These are phyloP conservation scores for Gobio occitaniae DNA, from an alignment of 2,797 vertebrate species.

Conservation along the genomic window DNA sequence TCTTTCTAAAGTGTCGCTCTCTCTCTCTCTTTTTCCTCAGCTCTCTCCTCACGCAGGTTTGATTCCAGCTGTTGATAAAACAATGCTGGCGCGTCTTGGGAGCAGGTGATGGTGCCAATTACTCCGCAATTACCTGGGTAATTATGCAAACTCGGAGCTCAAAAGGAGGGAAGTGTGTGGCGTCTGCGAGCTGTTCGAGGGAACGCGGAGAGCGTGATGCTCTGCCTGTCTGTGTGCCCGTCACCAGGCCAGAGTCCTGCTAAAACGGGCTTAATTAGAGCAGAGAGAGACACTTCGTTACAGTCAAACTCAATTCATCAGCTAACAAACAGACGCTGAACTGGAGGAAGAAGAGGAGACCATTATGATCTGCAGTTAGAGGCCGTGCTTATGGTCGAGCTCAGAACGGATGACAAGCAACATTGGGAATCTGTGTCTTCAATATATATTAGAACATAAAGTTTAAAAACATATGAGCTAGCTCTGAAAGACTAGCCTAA, in stretches of 20 bases:
- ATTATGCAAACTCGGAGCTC: constrained; percentile 66
- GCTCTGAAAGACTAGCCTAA: neutral
- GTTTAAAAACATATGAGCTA: neutral
- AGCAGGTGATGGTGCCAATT: constrained; percentile 79
- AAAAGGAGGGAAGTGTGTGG: constrained; percentile 28
- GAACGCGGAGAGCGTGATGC: neutral
- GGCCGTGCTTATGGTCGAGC: neutral
- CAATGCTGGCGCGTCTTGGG: constrained; percentile 64
- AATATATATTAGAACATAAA: neutral
- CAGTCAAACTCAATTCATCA: constrained; percentile 47
- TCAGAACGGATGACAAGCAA: neutral
- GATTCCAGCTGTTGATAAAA: constrained; percentile 72
- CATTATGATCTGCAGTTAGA: neutral
- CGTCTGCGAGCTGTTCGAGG: constrained; percentile 11
- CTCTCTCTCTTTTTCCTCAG: constrained; percentile 57
- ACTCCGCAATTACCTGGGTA: constrained; percentile 75
- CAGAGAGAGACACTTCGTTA: constrained; percentile 31
- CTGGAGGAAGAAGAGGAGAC: constrained; percentile 22
- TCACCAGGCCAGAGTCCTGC: constrained; percentile 31
- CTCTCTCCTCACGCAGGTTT: constrained; percentile 56
- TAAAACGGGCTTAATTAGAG: constrained; percentile 57
- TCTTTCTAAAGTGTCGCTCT: constrained; percentile 8
- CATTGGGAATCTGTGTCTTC: neutral
- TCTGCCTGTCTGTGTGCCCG: constrained; percentile 4
- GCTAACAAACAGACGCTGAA: constrained; percentile 54